Evolutionary conservation across 1,140 invertebrate species (phyloP).

Genomic region (Pararge aegeria): DNA sequence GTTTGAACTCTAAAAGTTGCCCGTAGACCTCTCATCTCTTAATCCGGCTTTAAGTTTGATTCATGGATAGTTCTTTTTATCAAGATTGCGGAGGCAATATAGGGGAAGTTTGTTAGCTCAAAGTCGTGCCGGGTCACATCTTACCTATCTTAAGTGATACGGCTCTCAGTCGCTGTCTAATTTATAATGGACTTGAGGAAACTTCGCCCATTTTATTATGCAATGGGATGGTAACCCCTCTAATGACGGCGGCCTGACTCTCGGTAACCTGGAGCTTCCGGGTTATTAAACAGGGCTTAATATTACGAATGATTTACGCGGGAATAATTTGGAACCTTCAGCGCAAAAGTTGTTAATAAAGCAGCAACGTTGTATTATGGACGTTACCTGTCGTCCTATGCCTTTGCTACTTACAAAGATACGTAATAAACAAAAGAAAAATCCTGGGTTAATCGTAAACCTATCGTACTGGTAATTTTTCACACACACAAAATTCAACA

Average conservation of each 20-base stretch:
- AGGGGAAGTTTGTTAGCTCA: constrained; percentile 67
- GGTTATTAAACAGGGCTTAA: constrained; percentile 54
- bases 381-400: neutral
- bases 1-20: constrained; percentile 51
- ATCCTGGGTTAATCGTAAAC: too few relatives aligned
- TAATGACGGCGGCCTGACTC: constrained; percentile 73
- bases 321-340: constrained; percentile 14
- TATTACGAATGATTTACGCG: constrained; percentile 46
- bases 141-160: constrained; percentile 79
- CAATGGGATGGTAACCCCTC: constrained; percentile 74
- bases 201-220: constrained; percentile 79
- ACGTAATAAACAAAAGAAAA: too few relatives aligned
- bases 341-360: constrained; percentile 14
- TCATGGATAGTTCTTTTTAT: constrained; percentile 76
- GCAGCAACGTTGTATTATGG: neutral
- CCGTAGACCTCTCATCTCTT: constrained; percentile 59
- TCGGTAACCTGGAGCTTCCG: constrained; percentile 52
- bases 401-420: too few relatives aligned
- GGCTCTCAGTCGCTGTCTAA: constrained; percentile 76
- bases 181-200: constrained; percentile 79
- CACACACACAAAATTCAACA: too few relatives aligned
- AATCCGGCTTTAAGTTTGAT: constrained; percentile 67
- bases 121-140: constrained; percentile 75
- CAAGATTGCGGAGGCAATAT: constrained; percentile 71
- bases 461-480: too few relatives aligned